Evolutionary conservation across 2,113 vertebrate genomes (phyloP), one percentile per base, ranked within the genome.

Genomic region (Calidris pugnax): DNA sequence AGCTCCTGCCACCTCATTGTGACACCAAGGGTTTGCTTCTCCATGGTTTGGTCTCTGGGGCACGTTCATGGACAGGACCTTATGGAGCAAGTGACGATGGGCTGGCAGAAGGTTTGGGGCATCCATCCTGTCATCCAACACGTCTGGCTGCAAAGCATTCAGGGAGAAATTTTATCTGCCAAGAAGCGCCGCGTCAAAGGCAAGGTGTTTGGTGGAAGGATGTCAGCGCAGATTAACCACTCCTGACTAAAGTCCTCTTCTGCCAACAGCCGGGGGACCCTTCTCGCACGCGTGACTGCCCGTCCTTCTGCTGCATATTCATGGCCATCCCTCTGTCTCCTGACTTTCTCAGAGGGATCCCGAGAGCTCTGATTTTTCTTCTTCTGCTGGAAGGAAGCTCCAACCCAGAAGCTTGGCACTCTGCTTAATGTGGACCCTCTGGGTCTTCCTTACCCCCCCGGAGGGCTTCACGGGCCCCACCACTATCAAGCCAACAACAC

Each of bases 131-230:
- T 18, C 13, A 8, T 6, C 37, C 8, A 5, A 45, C 47, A 53
- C 22, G 7, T 4, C 45, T 6, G 74, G 45, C 86, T 78, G 45
- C 55, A 62, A 60, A 69, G 64, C 48, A 37, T 33, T 62, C 35
- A 33, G 26, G 4, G 59, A 33, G 73, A 33, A 15, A 53, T 39
- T 81, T 43, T 4, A 71, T 27, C 55, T 64, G 11, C 73, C 47
- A 81, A 28, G 47, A 88, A 75, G 71, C 6, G n/a, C 71, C 48
- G 55, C 53, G 67, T 87, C 81, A 81, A 89, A 77, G 18, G 8
- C 90, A 77, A 66, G 90, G 94, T 89, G 94, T 89, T 82, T 62
- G 69, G 67, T 50, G 56, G 87, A 95, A 87, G 73, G 45, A 69
- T 85, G 87, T 89, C 94, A 87, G 90, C 5, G 16, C 35, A 51